Conservation (phyloP, 2,797 vertebrate species). For the Spinibarbus caldwelli region DNA sequence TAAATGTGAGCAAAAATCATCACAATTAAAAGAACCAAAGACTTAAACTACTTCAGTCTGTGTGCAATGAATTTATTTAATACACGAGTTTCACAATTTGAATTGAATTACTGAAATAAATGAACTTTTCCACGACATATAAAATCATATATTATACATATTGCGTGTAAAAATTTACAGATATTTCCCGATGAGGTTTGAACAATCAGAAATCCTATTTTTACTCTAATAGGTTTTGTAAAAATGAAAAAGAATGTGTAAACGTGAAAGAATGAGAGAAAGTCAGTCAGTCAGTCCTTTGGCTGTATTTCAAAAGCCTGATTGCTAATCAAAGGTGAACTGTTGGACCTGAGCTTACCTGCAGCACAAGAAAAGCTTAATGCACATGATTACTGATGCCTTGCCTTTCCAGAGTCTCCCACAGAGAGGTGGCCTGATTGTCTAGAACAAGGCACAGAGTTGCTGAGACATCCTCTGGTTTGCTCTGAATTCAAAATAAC, state of each 20-base stretch:
- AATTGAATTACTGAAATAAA: too few species aligned
- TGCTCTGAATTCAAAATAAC: constrained; percentile 49
- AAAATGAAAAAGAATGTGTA: neutral
- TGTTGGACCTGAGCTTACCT: constrained; percentile 58
- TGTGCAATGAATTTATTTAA: too few species aligned
- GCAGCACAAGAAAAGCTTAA: constrained; percentile 63
- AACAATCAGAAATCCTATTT: neutral
- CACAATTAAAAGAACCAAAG: too few species aligned
- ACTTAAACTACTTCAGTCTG: too few species aligned
- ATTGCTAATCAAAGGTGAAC: constrained; percentile 63
- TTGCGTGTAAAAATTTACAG: too few species aligned
- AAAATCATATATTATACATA: too few species aligned
- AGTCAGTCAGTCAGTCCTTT: constrained; percentile 27
- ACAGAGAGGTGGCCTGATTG: constrained; percentile 60
- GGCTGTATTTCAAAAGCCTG: constrained; percentile 51
- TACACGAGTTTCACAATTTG: too few species aligned
- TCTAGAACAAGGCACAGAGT: constrained; percentile 49
- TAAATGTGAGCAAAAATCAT: too few species aligned
- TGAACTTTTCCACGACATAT: too few species aligned
- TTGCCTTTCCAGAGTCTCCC: constrained; percentile 48
- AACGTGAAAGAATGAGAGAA: neutral
- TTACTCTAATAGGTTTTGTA: neutral
- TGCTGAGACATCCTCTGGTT: constrained; percentile 49
- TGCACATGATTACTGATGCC: constrained; percentile 63
- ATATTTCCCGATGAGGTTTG: too few species aligned